phyloP scores from a whole-genome alignment of 2,113 vertebrate species.

The Paramormyrops kingsleyae region DNA sequence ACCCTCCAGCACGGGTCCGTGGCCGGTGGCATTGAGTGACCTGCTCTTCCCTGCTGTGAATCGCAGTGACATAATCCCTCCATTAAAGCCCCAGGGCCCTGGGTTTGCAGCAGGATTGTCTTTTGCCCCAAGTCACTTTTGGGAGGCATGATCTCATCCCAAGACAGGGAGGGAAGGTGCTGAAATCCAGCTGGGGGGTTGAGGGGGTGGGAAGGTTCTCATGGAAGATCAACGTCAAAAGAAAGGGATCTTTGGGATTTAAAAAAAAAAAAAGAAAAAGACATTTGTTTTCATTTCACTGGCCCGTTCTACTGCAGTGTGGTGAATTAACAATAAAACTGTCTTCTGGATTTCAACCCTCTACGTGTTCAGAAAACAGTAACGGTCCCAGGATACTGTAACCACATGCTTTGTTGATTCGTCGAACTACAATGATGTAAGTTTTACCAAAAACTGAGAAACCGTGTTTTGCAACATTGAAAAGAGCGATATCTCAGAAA shows the following conservation, averaged over 20 bases:
- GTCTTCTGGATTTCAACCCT: neutral
- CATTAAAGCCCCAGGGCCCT: neutral
- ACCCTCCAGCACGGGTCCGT: neutral
- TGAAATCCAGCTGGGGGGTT: neutral
- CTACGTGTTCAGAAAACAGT: neutral
- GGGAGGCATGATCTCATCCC: conserved; percentile 14
- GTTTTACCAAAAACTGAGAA: neutral
- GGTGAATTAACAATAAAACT: conserved; percentile 3
- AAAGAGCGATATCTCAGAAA: neutral
- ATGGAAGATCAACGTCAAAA: neutral
- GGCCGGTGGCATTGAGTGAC: neutral
- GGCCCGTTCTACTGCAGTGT: neutral
- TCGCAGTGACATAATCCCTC: neutral
- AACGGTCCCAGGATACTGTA: neutral
- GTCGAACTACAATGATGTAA: conserved; percentile 6
- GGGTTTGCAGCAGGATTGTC: neutral
- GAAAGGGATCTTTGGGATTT: neutral
- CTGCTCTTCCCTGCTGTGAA: neutral
- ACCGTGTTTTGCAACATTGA: neutral
- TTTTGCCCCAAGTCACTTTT: neutral
- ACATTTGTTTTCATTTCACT: neutral
- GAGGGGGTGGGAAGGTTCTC: neutral
- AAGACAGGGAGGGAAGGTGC: neutral
- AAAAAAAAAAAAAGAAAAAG: neutral
- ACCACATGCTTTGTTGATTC: neutral